Evolutionary conservation across 2,888 invertebrate species (phyloP).

Genomic region (Drosophila histrio): DNA sequence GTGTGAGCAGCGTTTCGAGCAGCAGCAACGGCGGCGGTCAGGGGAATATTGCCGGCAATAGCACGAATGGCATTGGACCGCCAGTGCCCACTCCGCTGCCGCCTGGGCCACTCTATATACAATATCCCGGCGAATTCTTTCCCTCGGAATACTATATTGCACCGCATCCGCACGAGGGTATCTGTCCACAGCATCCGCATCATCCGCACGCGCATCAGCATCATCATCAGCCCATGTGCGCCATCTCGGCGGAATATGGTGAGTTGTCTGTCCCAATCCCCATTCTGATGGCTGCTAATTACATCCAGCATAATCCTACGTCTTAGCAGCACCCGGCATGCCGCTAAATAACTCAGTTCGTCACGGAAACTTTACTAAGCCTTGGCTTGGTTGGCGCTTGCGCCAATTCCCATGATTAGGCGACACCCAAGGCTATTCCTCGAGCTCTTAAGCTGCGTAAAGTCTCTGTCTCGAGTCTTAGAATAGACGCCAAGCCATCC

Average conservation of each 20-base stretch:
- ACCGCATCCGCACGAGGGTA: conserved; percentile 84
- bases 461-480: conserved; percentile 48
- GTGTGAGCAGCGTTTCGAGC: conserved; percentile 72
- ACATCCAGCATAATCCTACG: conserved; percentile 26
- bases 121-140: conserved; percentile 83
- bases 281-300: conserved; percentile 38
- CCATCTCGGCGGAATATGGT: conserved; percentile 91
- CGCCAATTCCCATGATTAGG: conserved; percentile 15
- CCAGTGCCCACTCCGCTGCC: conserved; percentile 65
- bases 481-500: conserved; percentile 25
- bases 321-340: conserved; percentile 18
- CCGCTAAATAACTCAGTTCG: conserved; percentile 46
- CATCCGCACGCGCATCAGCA: conserved; percentile 71
- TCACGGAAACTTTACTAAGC: conserved; percentile 60
- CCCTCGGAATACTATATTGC: conserved; percentile 83
- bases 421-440: conserved; percentile 18
- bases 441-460: conserved; percentile 53
- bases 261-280: conserved; percentile 76
- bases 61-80: conserved; percentile 73
- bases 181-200: conserved; percentile 86
- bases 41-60: conserved; percentile 59
- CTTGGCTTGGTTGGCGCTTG: conserved; percentile 14
- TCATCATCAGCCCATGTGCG: conserved; percentile 88
- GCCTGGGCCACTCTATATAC: conserved; percentile 82
- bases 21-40: conserved; percentile 56